These are phyloP conservation scores for Crematogaster levior DNA, from an alignment of 2,888 invertebrate genomes.

Conservation along the genomic window DNA sequence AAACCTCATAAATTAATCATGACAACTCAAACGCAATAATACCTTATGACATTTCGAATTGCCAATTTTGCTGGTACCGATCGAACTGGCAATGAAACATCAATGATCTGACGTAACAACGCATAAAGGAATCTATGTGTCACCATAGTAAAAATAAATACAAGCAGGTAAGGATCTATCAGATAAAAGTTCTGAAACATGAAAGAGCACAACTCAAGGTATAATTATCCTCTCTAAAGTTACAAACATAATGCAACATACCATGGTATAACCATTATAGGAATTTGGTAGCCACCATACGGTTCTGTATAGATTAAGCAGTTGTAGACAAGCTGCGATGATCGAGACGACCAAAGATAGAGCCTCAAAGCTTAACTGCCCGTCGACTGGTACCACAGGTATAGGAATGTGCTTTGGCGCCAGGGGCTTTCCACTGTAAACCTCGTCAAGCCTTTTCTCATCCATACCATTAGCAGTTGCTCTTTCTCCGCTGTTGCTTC, in stretches of 20 bases:
- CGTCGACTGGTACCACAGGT: slow-evolving; percentile 92
- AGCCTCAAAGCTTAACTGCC: slow-evolving; percentile 94
- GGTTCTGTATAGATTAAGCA: slow-evolving; percentile 97
- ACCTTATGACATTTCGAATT: slow-evolving; percentile 85
- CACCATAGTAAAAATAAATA: slow-evolving; percentile 93
- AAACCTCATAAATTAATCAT: slow-evolving; percentile 12
- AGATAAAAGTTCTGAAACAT: slow-evolving; percentile 96
- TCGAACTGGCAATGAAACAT: slow-evolving; percentile 85
- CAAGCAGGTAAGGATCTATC: slow-evolving; percentile 95
- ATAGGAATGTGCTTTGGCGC: slow-evolving; percentile 94
- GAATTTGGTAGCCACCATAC: slow-evolving; percentile 99
- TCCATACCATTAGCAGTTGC: slow-evolving; percentile 65
- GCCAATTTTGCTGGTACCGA: slow-evolving; percentile 73
- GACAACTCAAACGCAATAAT: slow-evolving; percentile 67
- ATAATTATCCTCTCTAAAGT: slow-evolving; percentile 25
- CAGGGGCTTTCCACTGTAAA: slow-evolving; percentile 84
- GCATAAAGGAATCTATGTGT: slow-evolving; percentile 92
- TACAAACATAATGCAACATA: slow-evolving; percentile 86
- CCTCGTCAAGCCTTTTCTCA: slow-evolving; percentile 79
- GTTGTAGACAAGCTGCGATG: slow-evolving; percentile 94
- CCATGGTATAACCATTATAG: slow-evolving; percentile 94
- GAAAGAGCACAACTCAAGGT: neutral
- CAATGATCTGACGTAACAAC: slow-evolving; percentile 87
- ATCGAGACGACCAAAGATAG: slow-evolving; percentile 93
- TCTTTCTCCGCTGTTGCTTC: slow-evolving; percentile 71